Base-by-base conservation (phyloP, 2,113 vertebrate species). In the Garra rufa region DNA sequence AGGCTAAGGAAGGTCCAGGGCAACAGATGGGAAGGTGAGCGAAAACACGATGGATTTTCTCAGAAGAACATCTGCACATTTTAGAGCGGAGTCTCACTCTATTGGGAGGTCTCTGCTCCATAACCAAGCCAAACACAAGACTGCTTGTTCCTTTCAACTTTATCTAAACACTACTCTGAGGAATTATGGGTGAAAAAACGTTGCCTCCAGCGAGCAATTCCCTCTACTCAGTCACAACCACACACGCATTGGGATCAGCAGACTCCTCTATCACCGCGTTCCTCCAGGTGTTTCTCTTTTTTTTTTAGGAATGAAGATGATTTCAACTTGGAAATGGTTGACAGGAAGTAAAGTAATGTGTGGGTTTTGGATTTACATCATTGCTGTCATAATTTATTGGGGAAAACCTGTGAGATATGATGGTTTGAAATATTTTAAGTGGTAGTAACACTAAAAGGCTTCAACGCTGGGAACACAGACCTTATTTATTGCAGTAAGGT, bases 171-270 rank as follows among this genome's bases (percentile, higher is more conserved):
- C 59, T 63, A 63, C 76, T 79, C 6, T 65, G 21, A 48, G 59
- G 41, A 80, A 80, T 80, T 65, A 65, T 65, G n/a, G n/a, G 24
- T 44, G 57, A 61, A 59, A 78, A 76, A 43, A 41, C 30, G 0
- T 61, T 50, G 73, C 73, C 73, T 75, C 46, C 73, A 75, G 73
- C 24, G 24, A 78, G 21, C 76, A 41, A 78, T 78, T 78, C 21
- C 34, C 41, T 44, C 6, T 11, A 26, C 76, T 79, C 55, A 57
- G 50, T 55, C 52, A 59, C 41, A 57, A 41, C 11, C 6, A 1
- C 10, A 59, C 17, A 59, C 10, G 24, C 21, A 41, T 21, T 59
- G 10, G 9, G 28, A 11, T 61, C 41, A 19, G 59, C 57, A 48
- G 26, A 48, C 9, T 10, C 34, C 21, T 63, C 34, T 13, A 28